Percentiles rank a stretch among this genome's conserved stretches.
These are phyloP conservation scores for Gavialis gangeticus DNA, from an alignment of 2,113 vertebrate species.

Conservation along the genomic window DNA sequence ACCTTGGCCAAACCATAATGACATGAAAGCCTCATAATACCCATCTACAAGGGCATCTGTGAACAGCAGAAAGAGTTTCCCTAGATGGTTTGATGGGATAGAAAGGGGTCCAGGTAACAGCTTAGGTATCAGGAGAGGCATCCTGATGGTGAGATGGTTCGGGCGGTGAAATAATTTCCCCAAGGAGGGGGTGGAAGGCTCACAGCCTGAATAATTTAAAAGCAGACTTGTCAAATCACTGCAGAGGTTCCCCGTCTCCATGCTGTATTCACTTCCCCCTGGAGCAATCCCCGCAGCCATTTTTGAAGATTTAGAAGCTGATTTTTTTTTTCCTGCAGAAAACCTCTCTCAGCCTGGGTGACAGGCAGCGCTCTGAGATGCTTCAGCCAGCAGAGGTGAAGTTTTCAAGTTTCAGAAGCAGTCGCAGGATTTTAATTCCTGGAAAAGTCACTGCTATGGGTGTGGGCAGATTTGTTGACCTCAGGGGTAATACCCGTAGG, in stretches of 20 bases:
- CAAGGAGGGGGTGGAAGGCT: neutral
- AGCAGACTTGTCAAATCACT: neutral
- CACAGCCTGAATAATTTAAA: neutral
- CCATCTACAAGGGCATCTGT: accelerated
- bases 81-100: neutral
- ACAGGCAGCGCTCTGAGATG: neutral
- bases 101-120: neutral
- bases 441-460: accelerated
- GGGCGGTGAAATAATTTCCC: neutral
- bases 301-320: neutral
- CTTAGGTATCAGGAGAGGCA: neutral
- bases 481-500: neutral
- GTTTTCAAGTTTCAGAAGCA: accelerated
- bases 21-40: neutral
- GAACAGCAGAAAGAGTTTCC: neutral
- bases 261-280: neutral
- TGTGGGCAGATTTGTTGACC: neutral
- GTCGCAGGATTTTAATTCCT: accelerated
- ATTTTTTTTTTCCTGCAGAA: neutral
- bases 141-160: accelerated
- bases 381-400: neutral
- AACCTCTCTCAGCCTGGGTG: neutral
- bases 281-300: neutral
- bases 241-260: neutral
- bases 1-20: neutral